Base-by-base conservation (phyloP, 2,797 vertebrate genomes). In the Sus cebifrons region DNA sequence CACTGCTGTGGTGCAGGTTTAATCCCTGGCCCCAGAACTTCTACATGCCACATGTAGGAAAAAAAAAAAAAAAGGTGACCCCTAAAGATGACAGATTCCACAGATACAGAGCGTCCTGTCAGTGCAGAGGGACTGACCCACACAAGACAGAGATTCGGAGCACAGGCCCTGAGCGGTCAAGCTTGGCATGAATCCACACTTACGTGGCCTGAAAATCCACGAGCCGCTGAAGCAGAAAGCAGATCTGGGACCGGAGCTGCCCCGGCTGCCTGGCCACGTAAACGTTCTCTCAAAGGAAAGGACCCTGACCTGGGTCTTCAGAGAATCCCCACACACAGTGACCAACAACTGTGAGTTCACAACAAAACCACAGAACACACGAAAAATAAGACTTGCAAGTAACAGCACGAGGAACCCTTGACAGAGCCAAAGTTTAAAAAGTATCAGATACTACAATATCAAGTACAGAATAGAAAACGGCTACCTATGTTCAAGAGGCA, bases 281-380 rank as follows among this genome's bases (percentile, higher is more conserved):
- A 88, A 93, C 25, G 44, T 25, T 40, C 67, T 86, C 67, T 65
- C 73, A 92, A 87, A 88, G 29, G 10, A 49, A 54, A 86, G 27
- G 32, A 2, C 20, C 68, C 10, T 68, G 40, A 4, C 52, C 21
- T 71, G 64, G 7, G 36, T 87, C 23, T 54, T 86, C 95, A 62
- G 74, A 89, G 56, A 92, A 92, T 52, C 58, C 40, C 64, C 73
- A 67, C 23, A 89, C 3, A 91, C 7, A 54, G 36, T 11, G 8
- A 62, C 78, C 79, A 64, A 91, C 40, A 75, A 79, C 70, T 52
- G 11, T 78, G 65, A 36, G 83, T 64, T 89, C 25, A 44, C 14
- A 71, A 75, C n/a, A 74, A 62, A 86, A 91, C 49, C 77, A 87
- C 49, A 56, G 32, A 70, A 85, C 4, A 2, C 20, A 44, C 3